Percentiles rank a stretch among this genome's conserved stretches.
Conservation (phyloP, 2,113 vertebrate genomes). For the Melanostigma gelatinosum region DNA sequence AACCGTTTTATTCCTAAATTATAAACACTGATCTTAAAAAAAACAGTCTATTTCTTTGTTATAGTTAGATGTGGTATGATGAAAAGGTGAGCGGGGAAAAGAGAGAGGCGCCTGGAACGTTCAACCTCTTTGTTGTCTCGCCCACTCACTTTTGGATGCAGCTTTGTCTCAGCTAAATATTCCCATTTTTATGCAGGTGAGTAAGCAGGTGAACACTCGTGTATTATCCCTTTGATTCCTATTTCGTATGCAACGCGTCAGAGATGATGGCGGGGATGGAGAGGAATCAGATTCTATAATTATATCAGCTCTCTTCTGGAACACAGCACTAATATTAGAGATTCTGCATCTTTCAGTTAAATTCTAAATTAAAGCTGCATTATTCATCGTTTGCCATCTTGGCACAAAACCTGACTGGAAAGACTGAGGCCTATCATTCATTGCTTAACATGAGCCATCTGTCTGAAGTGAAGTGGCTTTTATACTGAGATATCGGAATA, state of each 20-base stretch:
- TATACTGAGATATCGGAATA: conserved; percentile 2
- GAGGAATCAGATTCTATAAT: conserved; percentile 73
- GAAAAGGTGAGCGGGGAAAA: conserved; percentile 8
- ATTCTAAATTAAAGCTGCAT: conserved; percentile 68
- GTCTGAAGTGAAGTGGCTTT: conserved; percentile 16
- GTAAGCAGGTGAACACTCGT: conserved; percentile 63
- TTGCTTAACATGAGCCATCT: conserved; percentile 26
- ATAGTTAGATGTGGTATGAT: conserved; percentile 3
- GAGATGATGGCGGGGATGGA: conserved; percentile 67
- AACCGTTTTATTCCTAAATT: neutral
- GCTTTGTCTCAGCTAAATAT: conserved; percentile 59
- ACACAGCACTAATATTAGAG: conserved; percentile 67
- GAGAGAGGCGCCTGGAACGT: conserved; percentile 16
- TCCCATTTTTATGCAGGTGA: conserved; percentile 76
- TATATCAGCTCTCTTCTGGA: conserved; percentile 68
- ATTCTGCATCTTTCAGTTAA: conserved; percentile 64
- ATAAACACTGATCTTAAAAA: neutral
- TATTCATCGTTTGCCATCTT: conserved; percentile 66
- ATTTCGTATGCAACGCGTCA: conserved; percentile 78
- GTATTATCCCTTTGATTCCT: conserved; percentile 71
- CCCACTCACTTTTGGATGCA: conserved; percentile 38
- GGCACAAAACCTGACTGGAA: conserved; percentile 21
- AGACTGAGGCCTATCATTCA: conserved; percentile 35
- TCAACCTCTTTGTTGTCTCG: conserved; percentile 15
- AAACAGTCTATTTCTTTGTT: neutral